These are phyloP conservation scores for Halichoerus grypus DNA, from an alignment of 2,113 vertebrate species.

Conservation along the genomic window DNA sequence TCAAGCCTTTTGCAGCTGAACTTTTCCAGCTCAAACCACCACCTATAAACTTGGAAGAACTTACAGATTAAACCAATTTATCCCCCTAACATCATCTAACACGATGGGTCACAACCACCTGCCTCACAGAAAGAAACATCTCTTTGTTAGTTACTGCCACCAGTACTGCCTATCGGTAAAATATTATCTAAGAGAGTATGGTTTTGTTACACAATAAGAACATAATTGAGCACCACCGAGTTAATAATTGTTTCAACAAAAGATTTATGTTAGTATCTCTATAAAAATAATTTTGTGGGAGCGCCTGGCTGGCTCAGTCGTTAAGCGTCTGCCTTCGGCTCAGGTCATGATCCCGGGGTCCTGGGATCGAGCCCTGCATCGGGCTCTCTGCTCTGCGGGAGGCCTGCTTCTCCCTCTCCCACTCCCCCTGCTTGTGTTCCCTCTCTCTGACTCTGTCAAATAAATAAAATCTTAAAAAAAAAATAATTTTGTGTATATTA, in stretches of 20 bases:
- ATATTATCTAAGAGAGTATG: background rate
- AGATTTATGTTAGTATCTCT: background rate
- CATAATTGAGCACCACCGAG: background rate
- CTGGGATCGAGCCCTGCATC: no score
- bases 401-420: no score
- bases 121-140: background rate
- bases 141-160: background rate
- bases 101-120: background rate
- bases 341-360: no score
- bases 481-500: background rate
- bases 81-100: background rate
- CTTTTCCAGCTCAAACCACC: slow-evolving; percentile 19
- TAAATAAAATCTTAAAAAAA: background rate
- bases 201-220: background rate
- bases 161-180: background rate
- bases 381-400: no score
- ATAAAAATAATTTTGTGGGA: background rate
- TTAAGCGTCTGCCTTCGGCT: no score
- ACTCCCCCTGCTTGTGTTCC: no score
- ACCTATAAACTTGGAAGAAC: background rate
- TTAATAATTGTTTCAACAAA: slow-evolving; percentile 8
- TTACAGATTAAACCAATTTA: background rate
- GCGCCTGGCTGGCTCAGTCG: no score
- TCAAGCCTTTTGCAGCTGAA: slow-evolving; percentile 6
- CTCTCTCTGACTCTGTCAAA: no score